Evolutionary conservation across 2,888 invertebrate genomes (phyloP), one percentile per base, ranked within the genome.

Genomic region (Agrochola lychnidis): DNA sequence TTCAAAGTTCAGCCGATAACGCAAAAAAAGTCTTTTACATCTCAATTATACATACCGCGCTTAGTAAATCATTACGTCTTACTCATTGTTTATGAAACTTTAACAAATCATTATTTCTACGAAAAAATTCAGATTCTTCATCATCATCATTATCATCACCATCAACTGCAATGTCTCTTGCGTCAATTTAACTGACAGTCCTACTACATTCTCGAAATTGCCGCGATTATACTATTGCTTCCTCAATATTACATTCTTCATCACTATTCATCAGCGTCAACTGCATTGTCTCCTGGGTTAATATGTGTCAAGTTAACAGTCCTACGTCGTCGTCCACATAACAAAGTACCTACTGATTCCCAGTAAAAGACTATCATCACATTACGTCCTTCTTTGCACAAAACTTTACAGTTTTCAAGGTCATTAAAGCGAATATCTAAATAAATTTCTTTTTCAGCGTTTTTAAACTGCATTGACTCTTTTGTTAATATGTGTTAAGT

Each of bases 291-390:
- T 51, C 51, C 19, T 51, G 19, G 19, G 19, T 45, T 36, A 36
- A 36, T 36, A 36, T 36, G 30, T 36, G 36, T 36, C 4, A 30
- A 56, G 5, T 70, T 25, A 57, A 57, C n/a, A 67, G 10, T 25
- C 9, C 19, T 16, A 36, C 30, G 14, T n/a, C 56, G 45, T 73
- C 56, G 45, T 71, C 66, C 63, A 79, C 16, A 59, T 42, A 53
- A 14, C 36, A 76, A 45, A 73, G 25, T 66, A 10, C 61, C 61
- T 25, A 9, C 64, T 81, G 70, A 73, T 72, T 71, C 45, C 40
- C 78, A 79, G 80, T 79, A 81, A 89, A 87, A 89, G 85, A 40
- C 91, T 95, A 64, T 16, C 4, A 73, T 40, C 40, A 66, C 30
- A 36, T 36, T 36, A 36, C 42, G 1, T 16, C 14, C 36, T 16